Percentiles rank a stretch among this genome's conserved stretches.
Conservation (phyloP, 2,888 invertebrate species). For the Clusia tigrina region DNA sequence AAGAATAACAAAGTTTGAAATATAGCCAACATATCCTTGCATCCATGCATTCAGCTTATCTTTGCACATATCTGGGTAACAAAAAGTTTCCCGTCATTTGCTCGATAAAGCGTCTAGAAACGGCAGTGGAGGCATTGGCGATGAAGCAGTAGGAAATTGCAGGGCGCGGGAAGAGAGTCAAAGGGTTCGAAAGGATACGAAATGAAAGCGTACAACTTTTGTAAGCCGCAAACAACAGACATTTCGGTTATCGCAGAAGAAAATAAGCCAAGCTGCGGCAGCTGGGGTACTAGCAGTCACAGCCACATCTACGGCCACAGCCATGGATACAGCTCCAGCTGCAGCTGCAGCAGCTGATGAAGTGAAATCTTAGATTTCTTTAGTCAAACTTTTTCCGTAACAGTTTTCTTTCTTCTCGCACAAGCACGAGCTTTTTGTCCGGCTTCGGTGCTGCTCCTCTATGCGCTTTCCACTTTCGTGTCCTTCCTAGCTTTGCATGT, state of each 20-base stretch:
- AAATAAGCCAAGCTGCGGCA: too few species aligned
- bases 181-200: too few species aligned
- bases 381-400: background rate
- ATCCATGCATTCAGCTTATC: constrained; percentile 3
- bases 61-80: background rate
- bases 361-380: constrained; percentile 38
- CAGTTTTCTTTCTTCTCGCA: too few species aligned
- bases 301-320: background rate
- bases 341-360: constrained; percentile 33
- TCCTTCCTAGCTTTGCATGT: background rate
- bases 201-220: background rate
- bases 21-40: background rate
- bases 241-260: background rate
- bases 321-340: background rate
- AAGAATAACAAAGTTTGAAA: background rate
- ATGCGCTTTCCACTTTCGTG: background rate
- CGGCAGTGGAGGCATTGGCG: too few species aligned
- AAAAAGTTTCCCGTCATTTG: background rate
- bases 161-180: too few species aligned
- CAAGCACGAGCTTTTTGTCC: constrained; percentile 26
- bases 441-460: background rate
- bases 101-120: background rate
- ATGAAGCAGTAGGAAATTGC: too few species aligned
- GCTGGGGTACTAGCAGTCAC: too few species aligned
- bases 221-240: background rate